Evolutionary conservation across 2,113 vertebrate genomes (phyloP).

Genomic region (Haemorhous mexicanus): DNA sequence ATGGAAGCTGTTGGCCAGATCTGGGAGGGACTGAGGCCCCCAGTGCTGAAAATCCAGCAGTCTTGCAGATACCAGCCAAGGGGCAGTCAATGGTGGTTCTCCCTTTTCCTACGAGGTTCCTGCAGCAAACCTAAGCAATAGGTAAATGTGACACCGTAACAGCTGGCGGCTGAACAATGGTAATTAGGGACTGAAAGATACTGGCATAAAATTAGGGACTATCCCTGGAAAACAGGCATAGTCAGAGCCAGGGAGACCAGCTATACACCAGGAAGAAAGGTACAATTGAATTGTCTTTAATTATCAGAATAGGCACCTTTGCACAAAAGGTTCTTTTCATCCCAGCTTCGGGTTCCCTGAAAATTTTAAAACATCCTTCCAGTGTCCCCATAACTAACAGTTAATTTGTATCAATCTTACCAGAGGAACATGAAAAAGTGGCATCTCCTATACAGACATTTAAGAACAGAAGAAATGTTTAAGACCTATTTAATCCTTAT

Average conservation of each 20-base stretch:
- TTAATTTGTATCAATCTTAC: background rate
- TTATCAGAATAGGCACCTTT: background rate
- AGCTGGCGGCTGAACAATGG: slow-evolving; percentile 1
- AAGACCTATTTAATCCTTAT: background rate
- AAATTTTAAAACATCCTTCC: background rate
- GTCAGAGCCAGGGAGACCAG: background rate
- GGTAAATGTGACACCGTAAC: background rate
- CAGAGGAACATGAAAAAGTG: background rate
- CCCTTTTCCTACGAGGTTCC: background rate
- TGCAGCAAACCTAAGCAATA: background rate
- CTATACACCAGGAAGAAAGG: background rate
- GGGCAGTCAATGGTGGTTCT: background rate
- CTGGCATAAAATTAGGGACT: slow-evolving; percentile 14
- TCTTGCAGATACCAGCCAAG: background rate
- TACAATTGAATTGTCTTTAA: background rate
- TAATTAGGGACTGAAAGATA: background rate
- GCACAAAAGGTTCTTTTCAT: background rate
- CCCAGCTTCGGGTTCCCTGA: background rate
- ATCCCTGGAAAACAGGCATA: background rate
- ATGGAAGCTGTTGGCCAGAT: no score
- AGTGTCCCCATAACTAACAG: background rate
- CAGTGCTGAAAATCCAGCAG: background rate
- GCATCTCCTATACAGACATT: background rate
- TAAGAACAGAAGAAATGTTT: background rate
- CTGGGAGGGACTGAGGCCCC: background rate